These are phyloP conservation scores for Metellina segmentata DNA, from an alignment of 2,888 invertebrate species.

Conservation along the genomic window DNA sequence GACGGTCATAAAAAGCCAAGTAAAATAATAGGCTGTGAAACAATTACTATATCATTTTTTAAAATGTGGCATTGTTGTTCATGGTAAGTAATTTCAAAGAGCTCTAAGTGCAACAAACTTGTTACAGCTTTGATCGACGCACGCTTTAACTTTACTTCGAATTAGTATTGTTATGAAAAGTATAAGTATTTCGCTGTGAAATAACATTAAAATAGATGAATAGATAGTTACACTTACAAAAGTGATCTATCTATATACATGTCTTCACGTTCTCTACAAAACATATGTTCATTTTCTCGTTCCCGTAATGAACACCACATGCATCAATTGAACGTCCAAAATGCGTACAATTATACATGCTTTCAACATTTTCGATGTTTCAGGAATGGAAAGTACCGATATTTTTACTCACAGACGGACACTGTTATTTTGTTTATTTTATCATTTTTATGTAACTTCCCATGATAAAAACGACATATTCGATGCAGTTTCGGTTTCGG, in stretches of 20 bases:
- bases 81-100: neutral
- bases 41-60: neutral
- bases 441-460: neutral
- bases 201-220: too few relatives aligned
- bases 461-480: neutral
- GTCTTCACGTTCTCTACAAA: neutral
- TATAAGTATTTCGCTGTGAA: too few relatives aligned
- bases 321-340: constrained; percentile 1
- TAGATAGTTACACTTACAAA: neutral
- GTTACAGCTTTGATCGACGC: too few relatives aligned
- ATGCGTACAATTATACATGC: neutral
- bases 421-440: neutral
- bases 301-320: constrained; percentile 9
- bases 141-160: too few relatives aligned
- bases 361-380: constrained; percentile 10
- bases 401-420: neutral
- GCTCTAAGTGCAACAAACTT: neutral
- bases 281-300: constrained; percentile 40
- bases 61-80: neutral
- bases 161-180: too few relatives aligned
- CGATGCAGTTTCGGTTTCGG: constrained; percentile 39
- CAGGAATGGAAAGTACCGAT: neutral
- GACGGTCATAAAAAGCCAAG: too few relatives aligned
- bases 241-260: neutral
- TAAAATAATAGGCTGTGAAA: too few relatives aligned